Evolutionary conservation across 1,140 invertebrate genomes (phyloP), one percentile per base, ranked within the genome.

Genomic region (Drosophila prosaltans): DNA sequence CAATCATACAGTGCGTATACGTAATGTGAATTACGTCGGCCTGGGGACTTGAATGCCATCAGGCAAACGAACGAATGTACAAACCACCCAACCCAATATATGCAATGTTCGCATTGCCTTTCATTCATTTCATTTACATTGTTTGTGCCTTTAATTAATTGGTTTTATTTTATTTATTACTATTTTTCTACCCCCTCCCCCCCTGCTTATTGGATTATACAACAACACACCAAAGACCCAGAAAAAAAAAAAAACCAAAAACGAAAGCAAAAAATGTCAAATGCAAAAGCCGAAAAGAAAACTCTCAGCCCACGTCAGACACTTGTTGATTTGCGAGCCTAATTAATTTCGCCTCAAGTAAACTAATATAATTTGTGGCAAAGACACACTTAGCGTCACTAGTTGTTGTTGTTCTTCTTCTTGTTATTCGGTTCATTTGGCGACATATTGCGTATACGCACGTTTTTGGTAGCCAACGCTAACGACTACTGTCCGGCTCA

Each of bases 111-210:
- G 40, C 72, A 43, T 71, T 70, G 54, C 61, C 36, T 72, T 57
- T 48, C 39, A 60, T 77, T 65, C 80, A 80, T 69, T 85, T 65
- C 80, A 72, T 74, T 73, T 66, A 64, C 67, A 78, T 77, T 78
- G 70, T 78, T 69, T 83, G 77, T 77, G 73, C 51, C 72, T 75
- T 83, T 80, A 86, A 86, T 86, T 88, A 86, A 88, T 88, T 88
- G 71, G 58, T 63, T 58, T 78, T 79, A 81, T 73, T 69, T 78
- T 66, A 62, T 51, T 51, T 51, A 51, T 51, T 51, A 51, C 45
- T 51, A 51, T 51, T 51, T 51, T 51, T 30, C 16, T 16, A 16
- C 16, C 28, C n/a, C 7, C 2, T 24, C 21, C 45, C 7, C 45
- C 21, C 1, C 45, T 24, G 3, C 45, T 26, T 51, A 26, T 51